These are phyloP conservation scores for Dendrocincla fuliginosa DNA, from an alignment of 2,797 vertebrate genomes.

Conservation along the genomic window DNA sequence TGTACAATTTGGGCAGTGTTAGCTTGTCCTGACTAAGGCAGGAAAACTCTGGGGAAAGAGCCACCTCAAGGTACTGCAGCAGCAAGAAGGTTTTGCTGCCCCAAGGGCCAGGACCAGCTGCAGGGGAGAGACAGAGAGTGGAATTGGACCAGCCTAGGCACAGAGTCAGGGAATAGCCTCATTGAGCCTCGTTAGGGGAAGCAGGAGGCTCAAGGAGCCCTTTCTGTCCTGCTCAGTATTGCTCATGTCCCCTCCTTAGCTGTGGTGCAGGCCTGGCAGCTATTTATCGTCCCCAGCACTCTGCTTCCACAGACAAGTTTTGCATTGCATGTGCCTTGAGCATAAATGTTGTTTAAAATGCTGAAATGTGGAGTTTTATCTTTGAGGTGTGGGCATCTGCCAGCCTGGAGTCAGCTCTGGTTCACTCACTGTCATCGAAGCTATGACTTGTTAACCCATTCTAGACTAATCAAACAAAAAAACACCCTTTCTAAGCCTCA, in stretches of 20 bases:
- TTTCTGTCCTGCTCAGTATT: background rate
- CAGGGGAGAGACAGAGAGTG: background rate
- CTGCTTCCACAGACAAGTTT: background rate
- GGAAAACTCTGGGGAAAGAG: background rate
- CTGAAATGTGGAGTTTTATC: background rate
- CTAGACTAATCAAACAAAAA: background rate
- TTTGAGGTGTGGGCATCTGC: background rate
- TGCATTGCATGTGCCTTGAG: background rate
- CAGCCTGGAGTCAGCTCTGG: background rate
- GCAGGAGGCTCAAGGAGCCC: background rate
- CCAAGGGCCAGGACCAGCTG: background rate
- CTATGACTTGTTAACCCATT: background rate
- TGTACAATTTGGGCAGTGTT: background rate
- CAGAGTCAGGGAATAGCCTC: background rate
- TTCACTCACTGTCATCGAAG: background rate
- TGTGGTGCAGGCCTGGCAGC: fast-evolving
- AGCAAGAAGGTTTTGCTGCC: background rate
- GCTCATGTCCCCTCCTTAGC: fast-evolving
- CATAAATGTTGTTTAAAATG: background rate
- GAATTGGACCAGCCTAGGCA: background rate
- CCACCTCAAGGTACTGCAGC: background rate
- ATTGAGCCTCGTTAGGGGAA: background rate
- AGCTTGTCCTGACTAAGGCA: background rate
- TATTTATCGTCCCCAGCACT: fast-evolving
- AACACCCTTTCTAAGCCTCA: background rate